phyloP scores from a whole-genome alignment of 2,797 vertebrate species.

The Lepus oiostolus region DNA sequence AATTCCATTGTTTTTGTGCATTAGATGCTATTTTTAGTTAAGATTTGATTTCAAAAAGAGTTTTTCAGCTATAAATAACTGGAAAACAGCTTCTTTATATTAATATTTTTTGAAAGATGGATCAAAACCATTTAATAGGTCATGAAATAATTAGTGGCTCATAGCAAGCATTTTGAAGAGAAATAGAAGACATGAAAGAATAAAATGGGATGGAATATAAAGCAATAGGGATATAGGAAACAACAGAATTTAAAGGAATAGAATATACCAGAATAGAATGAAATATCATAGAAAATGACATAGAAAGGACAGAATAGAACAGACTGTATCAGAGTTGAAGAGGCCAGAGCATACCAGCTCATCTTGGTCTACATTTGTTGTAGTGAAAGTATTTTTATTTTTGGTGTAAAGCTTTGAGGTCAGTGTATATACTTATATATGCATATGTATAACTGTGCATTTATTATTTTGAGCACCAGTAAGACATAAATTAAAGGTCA shows the following conservation, averaged over 20 bases:
- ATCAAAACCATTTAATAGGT: not conserved
- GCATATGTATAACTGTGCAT: not conserved
- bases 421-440: not conserved
- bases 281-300: not conserved
- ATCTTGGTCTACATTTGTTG: not conserved
- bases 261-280: not conserved
- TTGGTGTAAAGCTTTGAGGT: not conserved
- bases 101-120: not conserved
- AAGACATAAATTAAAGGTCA: not conserved
- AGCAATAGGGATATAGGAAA: not conserved
- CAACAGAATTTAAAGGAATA: not conserved
- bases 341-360: not conserved
- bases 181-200: not conserved
- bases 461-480: not conserved
- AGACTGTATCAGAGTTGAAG: not conserved
- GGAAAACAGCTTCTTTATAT: not conserved
- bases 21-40: not conserved
- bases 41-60: not conserved
- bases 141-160: slow-evolving; percentile 57
- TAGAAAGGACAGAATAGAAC: not conserved
- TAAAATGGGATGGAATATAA: not conserved
- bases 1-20: not conserved
- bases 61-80: not conserved
- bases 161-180: slow-evolving; percentile 30
- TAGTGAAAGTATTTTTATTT: not conserved